Base-by-base conservation (phyloP, 1,140 invertebrate species). In the Macrotrachela quadricornifera region DNA sequence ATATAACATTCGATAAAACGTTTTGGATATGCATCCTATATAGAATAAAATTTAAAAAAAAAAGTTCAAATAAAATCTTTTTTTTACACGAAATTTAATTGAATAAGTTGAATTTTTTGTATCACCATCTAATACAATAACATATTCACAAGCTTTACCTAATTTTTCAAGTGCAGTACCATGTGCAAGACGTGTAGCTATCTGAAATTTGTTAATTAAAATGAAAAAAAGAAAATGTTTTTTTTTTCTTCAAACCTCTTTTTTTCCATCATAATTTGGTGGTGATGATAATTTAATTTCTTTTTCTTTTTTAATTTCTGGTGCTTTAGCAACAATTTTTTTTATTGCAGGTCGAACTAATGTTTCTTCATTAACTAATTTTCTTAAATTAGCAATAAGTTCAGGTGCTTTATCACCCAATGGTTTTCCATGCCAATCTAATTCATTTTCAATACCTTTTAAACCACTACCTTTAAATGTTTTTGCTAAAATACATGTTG, bases 71-170 rank as follows among this genome's bases (percentile, higher is more conserved):
- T 46, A 46, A 16, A 18, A n/a, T 45, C 41, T 17, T 1, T 80
- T 30, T 78, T 51, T 79, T 77, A 70, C 68, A 63, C 81, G 81
- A 46, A 97, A 77, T 66, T 87, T 91, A 50, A 91, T 83, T 16
- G 91, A 82, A 69, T 80, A 97, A 0, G 94, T 97, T 0, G 90
- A 96, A 68, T 97, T 99, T 71, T 95, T 97, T 38, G 88, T 95
- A 65, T 97, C 92, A 48, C 83, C 88, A 68, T 95, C 90, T 47
- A 94, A 67, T 49, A 83, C 86, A 63, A 95, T 78, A 10, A 96
- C 84, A 51, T 85, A 74, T 15, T 75, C 61, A 69, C 87, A 90
- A 55, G 73, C 79, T 56, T 82, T 76, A 0, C 82, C 90, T 37
- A 81, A 59, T 60, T 96, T 97, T 16, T 81, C 80, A 17, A 99